Evolutionary conservation across 2,888 invertebrate genomes (phyloP).

Genomic region (Sarcophaga carnaria): DNA sequence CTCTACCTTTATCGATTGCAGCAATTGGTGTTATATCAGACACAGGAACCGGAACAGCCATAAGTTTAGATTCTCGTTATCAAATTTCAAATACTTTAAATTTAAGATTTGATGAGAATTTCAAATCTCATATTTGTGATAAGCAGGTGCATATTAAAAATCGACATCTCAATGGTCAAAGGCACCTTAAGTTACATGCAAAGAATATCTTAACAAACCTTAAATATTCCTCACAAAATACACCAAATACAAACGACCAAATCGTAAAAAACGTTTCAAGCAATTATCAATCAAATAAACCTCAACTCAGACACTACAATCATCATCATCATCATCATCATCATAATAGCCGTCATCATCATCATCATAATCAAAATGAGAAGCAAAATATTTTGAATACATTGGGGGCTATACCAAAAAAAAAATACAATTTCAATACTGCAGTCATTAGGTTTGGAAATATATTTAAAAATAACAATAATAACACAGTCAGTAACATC

Average conservation of each 20-base stretch:
- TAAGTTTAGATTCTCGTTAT: conserved; percentile 8
- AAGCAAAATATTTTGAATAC: not conserved
- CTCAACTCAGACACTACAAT: not conserved
- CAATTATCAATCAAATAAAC: not conserved
- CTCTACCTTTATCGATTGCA: not conserved
- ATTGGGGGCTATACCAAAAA: not conserved
- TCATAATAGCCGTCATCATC: not conserved
- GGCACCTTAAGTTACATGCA: not conserved
- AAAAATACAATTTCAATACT: conserved; percentile 1
- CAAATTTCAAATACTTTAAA: not conserved
- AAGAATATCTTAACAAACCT: conserved; percentile 20
- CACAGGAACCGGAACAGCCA: not conserved
- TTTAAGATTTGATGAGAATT: not conserved
- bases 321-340: conserved; percentile 12
- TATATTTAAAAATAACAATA: conserved; percentile 4
- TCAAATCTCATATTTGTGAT: conserved; percentile 16
- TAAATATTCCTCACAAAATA: not conserved
- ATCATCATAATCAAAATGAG: not conserved
- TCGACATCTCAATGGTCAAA: conserved; percentile 13
- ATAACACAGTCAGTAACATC: not conserved
- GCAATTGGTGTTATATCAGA: too few species aligned
- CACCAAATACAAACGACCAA: not conserved
- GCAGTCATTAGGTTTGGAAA: conserved; percentile 14
- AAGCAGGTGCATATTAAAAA: not conserved
- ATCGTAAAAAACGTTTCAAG: not conserved